Evolutionary conservation across 1,140 invertebrate species (phyloP).

Genomic region (Sarcophaga peregrina): DNA sequence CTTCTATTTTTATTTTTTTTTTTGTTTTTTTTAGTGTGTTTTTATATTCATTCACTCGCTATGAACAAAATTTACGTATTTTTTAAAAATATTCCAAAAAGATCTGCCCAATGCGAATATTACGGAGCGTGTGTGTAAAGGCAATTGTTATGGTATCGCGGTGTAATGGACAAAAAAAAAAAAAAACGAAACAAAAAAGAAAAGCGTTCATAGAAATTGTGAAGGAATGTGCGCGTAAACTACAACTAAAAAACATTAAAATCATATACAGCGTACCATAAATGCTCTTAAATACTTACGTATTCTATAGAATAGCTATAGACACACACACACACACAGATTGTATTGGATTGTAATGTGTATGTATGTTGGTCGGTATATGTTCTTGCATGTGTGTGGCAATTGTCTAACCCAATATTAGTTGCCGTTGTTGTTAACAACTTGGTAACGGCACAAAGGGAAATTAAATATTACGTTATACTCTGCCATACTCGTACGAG

Average conservation of each 20-base stretch:
- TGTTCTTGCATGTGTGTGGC: not conserved
- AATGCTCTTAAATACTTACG: not conserved
- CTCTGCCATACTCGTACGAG: not conserved
- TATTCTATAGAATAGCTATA: no score
- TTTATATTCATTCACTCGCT: no score
- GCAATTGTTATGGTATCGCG: not conserved
- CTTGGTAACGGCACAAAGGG: constrained; percentile 37
- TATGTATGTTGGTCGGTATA: constrained; percentile 6
- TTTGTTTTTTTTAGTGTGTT: no score
- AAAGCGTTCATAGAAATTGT: constrained; percentile 10
- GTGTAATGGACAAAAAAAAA: no score
- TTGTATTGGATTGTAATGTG: not conserved
- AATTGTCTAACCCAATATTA: constrained; percentile 29
- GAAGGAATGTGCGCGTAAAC: constrained; percentile 17
- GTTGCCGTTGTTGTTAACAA: constrained; percentile 40
- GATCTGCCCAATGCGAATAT: no score
- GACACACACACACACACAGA: no score
- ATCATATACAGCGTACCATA: not conserved
- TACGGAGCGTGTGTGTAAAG: no score
- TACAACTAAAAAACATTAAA: constrained; percentile 17
- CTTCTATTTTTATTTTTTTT: no score
- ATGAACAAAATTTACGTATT: no score
- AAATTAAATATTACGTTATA: constrained; percentile 28
- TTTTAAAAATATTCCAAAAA: no score
- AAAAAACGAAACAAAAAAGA: no score